Conservation (phyloP, 2,888 invertebrate genomes). For the Reticulitermes lucifugus region DNA sequence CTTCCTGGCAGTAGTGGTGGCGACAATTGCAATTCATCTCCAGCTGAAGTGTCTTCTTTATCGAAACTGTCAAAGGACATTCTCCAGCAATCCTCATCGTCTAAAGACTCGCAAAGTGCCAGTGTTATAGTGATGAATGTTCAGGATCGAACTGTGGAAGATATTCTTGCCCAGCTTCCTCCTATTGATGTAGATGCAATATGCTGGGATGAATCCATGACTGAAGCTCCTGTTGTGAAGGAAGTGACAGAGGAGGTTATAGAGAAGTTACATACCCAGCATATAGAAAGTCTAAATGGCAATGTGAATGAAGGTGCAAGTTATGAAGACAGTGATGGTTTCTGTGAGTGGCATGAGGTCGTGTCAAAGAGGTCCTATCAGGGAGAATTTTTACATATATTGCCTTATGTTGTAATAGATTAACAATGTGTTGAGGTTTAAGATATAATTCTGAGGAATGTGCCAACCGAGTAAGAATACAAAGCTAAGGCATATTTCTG, state of each 20-base stretch:
- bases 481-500: no score
- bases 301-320: conserved; percentile 64
- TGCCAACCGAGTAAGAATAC: background rate
- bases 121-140: background rate
- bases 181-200: conserved; percentile 70
- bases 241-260: conserved; percentile 66
- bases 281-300: conserved; percentile 69
- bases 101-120: conserved; percentile 32
- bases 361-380: conserved; percentile 78
- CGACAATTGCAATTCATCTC: background rate
- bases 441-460: background rate
- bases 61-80: conserved; percentile 12
- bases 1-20: background rate
- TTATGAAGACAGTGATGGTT: conserved; percentile 61
- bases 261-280: conserved; percentile 58
- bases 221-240: conserved; percentile 53
- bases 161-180: conserved; percentile 74
- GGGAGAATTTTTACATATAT: conserved; percentile 86
- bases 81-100: conserved; percentile 23
- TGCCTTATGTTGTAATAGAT: conserved; percentile 98
- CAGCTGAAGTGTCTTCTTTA: background rate
- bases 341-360: conserved; percentile 94
- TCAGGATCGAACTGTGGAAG: conserved; percentile 63
- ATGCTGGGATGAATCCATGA: conserved; percentile 62
- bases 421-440: conserved; percentile 63